Evolutionary conservation across 2,888 invertebrate genomes (phyloP).

Genomic region (Leptinotarsa haldemani): DNA sequence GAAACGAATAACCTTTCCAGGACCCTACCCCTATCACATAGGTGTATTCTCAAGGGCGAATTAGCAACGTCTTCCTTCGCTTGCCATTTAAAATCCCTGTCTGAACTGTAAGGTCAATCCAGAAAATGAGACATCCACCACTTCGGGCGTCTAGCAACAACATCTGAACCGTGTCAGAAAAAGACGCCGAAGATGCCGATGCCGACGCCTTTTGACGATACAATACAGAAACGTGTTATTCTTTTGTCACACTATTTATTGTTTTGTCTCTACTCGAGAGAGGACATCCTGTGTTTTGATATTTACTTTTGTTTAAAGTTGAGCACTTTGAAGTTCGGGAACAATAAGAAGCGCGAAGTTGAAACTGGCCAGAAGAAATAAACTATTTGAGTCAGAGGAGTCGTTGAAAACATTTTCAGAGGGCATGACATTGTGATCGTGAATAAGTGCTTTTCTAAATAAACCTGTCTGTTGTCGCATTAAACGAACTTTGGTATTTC

Average conservation of each 20-base stretch:
- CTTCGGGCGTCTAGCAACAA: conserved; percentile 24
- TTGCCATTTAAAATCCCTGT: conserved; percentile 8
- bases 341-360: conserved; percentile 17
- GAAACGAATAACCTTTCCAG: conserved; percentile 6
- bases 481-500: no score
- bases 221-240: conserved; percentile 39
- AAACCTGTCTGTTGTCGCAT: no score
- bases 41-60: conserved; percentile 1
- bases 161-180: conserved; percentile 33
- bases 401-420: background rate
- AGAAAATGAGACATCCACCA: background rate
- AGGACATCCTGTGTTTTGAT: conserved; percentile 40
- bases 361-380: conserved; percentile 15
- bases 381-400: conserved; percentile 7
- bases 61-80: conserved; percentile 3
- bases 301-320: conserved; percentile 37
- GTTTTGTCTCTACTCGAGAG: conserved; percentile 29
- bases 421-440: background rate
- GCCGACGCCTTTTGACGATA: conserved; percentile 28
- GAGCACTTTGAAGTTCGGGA: conserved; percentile 31
- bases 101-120: conserved; percentile 6
- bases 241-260: conserved; percentile 40
- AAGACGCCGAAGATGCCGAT: conserved; percentile 28
- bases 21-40: background rate
- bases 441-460: no score